These are phyloP conservation scores for Hyles euphorbiae DNA, from an alignment of 1,140 invertebrate species.

Conservation along the genomic window DNA sequence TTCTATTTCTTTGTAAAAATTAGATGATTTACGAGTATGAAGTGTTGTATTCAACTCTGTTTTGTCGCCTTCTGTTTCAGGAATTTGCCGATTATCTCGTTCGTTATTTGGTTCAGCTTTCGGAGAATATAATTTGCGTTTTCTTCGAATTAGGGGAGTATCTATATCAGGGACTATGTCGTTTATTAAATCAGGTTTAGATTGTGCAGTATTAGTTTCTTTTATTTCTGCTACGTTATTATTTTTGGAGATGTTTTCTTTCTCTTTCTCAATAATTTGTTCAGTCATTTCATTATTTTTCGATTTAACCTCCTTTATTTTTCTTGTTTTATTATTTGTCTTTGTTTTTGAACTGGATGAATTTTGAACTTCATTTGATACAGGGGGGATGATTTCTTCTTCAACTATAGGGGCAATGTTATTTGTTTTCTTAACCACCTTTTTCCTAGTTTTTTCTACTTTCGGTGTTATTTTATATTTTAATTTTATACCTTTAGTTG, in stretches of 20 bases:
- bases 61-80: slow-evolving; percentile 22
- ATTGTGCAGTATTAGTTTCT: no score
- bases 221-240: background rate
- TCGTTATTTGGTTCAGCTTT: slow-evolving; percentile 34
- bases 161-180: no score
- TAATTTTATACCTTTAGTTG: no score
- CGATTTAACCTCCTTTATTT: background rate
- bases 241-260: slow-evolving; percentile 4
- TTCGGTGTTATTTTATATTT: no score
- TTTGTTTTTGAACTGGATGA: no score
- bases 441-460: no score
- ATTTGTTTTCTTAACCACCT: no score
- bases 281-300: background rate
- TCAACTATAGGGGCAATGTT: no score
- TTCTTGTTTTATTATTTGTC: background rate
- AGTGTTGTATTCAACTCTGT: slow-evolving; percentile 6
- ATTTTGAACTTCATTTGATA: no score
- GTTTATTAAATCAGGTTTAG: no score
- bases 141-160: slow-evolving; percentile 23
- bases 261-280: background rate
- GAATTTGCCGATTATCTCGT: slow-evolving; percentile 7
- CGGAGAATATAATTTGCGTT: slow-evolving; percentile 57
- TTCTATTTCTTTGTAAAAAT: slow-evolving; percentile 51
- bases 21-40: slow-evolving; percentile 24
- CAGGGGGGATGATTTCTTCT: no score